Evolutionary conservation across 1,140 invertebrate species (phyloP), one percentile per base, ranked within the genome.

Genomic region (Caenorhabditis tropicalis): DNA sequence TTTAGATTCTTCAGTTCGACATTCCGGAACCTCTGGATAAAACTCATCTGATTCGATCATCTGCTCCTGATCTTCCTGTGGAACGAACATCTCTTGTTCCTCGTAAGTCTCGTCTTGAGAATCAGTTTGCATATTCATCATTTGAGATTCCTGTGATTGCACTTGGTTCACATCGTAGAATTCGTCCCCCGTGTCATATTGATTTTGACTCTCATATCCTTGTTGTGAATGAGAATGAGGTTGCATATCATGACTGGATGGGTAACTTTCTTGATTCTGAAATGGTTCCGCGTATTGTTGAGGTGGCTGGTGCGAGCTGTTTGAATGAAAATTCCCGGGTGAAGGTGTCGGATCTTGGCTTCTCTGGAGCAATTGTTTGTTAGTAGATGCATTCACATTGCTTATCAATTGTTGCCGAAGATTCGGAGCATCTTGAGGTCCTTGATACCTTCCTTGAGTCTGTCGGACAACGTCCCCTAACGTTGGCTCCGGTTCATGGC

Each of bases 321-420:
- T 65, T 12, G 33, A 36, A 1, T 65, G 65, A 24, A 46, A 43
- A 10, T 74, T 74, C 16, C 65, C 65, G 12, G 65, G 65, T 24
- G 65, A 74, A 5, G 65, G 65, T 21, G 36, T 74, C 21, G 65
- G 65, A 43, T 5, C 65, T 12, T 24, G 36, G 27, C 65, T 74
- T 74, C 36, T 39, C 24, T 74, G 65, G 12, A 43, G 19, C 21
- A 74, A 5, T 46, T 74, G 36, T 9, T 43, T 74, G 15, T 24
- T 43, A 16, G 65, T 43, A 15, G 65, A 19, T n/a, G 65, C 65
- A 43, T 74, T 74, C 29, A 74, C 65, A 74, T 74, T 74, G 15
- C 27, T 74, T 16, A 74, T 74, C 65, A 74, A 74, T 46, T 74
- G 65, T 27, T 74, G 65, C 3, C 65, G 65, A 24, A 74, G 65